These are phyloP conservation scores for Pristionchus entomophagus DNA, from an alignment of 2,888 invertebrate genomes.

Conservation along the genomic window DNA sequence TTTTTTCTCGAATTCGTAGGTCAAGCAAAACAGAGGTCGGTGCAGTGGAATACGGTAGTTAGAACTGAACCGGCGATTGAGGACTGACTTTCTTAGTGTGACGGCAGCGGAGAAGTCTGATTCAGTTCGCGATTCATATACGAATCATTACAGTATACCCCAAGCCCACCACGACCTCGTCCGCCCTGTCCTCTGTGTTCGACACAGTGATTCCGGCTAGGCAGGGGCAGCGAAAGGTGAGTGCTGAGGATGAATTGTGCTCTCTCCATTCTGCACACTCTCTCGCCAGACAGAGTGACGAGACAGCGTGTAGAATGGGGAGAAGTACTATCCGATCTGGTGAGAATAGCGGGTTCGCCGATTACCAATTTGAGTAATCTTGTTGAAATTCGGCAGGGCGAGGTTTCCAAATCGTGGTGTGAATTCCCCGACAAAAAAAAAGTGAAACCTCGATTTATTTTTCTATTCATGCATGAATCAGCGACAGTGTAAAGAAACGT, in stretches of 20 bases:
- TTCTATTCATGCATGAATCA: slow-evolving; percentile 5
- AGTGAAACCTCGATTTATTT: too few species aligned
- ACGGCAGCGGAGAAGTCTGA: neutral
- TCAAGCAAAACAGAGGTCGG: too few species aligned
- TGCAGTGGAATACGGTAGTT: neutral
- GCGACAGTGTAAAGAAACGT: slow-evolving; percentile 6
- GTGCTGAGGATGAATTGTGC: too few species aligned
- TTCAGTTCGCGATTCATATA: neutral
- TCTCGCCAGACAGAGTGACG: too few species aligned
- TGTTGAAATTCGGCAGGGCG: neutral
- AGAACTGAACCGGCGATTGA: too few species aligned
- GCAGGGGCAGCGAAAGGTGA: slow-evolving; percentile 10
- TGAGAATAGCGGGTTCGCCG: too few species aligned
- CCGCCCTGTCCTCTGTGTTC: slow-evolving; percentile 45
- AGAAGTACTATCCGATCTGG: too few species aligned
- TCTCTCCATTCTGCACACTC: neutral
- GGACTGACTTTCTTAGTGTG: too few species aligned
- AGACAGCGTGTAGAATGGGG: too few species aligned
- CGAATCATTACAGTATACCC: slow-evolving; percentile 14
- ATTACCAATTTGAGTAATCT: neutral
- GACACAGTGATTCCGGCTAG: slow-evolving; percentile 22
- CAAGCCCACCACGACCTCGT: slow-evolving; percentile 23
- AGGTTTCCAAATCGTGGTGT: neutral
- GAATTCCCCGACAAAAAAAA: too few species aligned
- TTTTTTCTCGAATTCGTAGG: neutral